Evolutionary conservation across 2,888 invertebrate genomes (phyloP).

Genomic region (Cantharis lateralis): DNA sequence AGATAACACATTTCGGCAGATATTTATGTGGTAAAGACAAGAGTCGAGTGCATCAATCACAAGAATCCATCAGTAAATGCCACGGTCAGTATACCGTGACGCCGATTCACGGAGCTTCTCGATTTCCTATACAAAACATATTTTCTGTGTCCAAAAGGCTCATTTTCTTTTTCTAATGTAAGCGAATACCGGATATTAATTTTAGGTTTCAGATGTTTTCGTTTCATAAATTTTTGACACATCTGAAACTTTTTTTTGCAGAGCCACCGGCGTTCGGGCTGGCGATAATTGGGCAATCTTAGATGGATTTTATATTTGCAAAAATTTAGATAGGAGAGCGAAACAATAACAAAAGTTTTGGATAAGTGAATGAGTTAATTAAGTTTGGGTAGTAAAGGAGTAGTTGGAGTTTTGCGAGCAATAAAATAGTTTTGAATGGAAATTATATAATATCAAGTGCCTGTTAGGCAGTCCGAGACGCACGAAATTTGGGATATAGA

Average conservation of each 20-base stretch:
- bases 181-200: neutral
- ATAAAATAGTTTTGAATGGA: neutral
- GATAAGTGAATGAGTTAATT: neutral
- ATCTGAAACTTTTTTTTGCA: neutral
- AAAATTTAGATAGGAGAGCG: neutral
- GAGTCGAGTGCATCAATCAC: conserved; percentile 14
- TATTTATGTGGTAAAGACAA: conserved; percentile 15
- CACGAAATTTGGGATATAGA: neutral
- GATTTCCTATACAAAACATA: conserved; percentile 10
- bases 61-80: conserved; percentile 7
- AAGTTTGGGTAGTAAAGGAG: neutral
- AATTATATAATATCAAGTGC: neutral
- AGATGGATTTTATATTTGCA: neutral
- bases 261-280: neutral
- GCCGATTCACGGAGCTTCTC: conserved; percentile 6
- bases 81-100: conserved; percentile 12
- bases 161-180: neutral
- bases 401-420: neutral
- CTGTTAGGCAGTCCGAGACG: neutral
- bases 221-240: neutral
- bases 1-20: conserved; percentile 1
- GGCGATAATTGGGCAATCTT: neutral
- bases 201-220: neutral
- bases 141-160: neutral
- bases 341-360: neutral